phyloP scores from a whole-genome alignment of 1,140 invertebrate species.

The Leptinotarsa texana region DNA sequence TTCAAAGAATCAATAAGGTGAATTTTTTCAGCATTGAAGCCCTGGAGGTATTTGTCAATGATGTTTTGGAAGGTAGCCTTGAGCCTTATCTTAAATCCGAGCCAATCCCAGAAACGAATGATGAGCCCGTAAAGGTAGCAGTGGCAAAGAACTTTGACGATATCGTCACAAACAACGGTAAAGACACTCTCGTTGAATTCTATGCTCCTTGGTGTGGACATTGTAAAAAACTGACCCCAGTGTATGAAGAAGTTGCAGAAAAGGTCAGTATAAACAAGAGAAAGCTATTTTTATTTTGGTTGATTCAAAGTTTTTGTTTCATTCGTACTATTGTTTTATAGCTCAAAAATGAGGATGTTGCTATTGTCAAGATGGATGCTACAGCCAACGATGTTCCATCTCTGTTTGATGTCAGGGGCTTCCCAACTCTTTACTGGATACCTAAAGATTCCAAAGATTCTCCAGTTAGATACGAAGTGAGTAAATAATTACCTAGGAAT shows the following conservation, averaged over 20 bases:
- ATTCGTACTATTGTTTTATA: slow-evolving; percentile 50
- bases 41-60: slow-evolving; percentile 86
- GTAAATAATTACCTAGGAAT: background rate
- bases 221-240: slow-evolving; percentile 93
- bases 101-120: slow-evolving; percentile 83
- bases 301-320: background rate
- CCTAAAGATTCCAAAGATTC: slow-evolving; percentile 81
- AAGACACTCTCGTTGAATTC: slow-evolving; percentile 96
- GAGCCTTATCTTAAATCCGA: slow-evolving; percentile 97
- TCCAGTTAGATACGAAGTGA: slow-evolving; percentile 88
- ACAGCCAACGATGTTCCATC: slow-evolving; percentile 97
- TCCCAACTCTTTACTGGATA: slow-evolving; percentile 96
- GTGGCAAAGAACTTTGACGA: slow-evolving; percentile 98
- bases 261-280: slow-evolving; percentile 63
- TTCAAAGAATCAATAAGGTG: no score
- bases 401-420: slow-evolving; percentile 91
- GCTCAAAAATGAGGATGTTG: slow-evolving; percentile 85
- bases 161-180: slow-evolving; percentile 85
- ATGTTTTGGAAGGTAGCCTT: slow-evolving; percentile 80
- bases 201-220: slow-evolving; percentile 99
- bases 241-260: slow-evolving; percentile 91
- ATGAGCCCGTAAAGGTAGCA: slow-evolving; percentile 84
- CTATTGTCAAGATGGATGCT: slow-evolving; percentile 97
- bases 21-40: slow-evolving; percentile 65
- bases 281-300: background rate